These are phyloP conservation scores for Centropristis striata DNA, from an alignment of 2,113 vertebrate species.

Conservation along the genomic window DNA sequence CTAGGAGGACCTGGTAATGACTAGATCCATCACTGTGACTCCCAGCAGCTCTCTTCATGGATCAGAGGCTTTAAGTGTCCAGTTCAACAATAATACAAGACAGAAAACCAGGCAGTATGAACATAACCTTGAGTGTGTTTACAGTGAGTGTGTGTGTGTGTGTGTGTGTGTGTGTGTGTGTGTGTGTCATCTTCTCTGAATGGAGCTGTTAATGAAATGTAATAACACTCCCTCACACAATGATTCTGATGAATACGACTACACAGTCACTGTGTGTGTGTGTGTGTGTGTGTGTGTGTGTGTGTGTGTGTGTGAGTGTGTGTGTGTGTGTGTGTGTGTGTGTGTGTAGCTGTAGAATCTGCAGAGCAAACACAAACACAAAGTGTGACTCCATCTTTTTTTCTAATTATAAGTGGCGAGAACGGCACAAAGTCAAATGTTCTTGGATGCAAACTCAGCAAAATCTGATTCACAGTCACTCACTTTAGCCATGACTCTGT, in stretches of 20 bases:
- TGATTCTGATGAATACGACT: constrained; percentile 43
- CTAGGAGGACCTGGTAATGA: constrained; percentile 69
- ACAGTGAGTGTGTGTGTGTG: constrained; percentile 33
- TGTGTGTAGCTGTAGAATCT: background rate
- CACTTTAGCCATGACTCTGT: background rate
- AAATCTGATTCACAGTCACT: background rate
- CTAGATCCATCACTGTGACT: constrained; percentile 78
- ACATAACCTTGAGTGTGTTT: constrained; percentile 72
- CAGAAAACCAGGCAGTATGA: constrained; percentile 59
- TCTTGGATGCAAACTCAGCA: background rate
- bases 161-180: constrained; percentile 34
- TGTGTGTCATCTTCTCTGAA: constrained; percentile 36
- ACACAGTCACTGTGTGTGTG: background rate
- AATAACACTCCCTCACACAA: constrained; percentile 39
- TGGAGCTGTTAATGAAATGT: constrained; percentile 53
- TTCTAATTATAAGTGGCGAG: background rate
- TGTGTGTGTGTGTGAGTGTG: constrained; percentile 5
- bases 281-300: background rate
- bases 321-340: background rate
- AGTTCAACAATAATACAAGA: constrained; percentile 75
- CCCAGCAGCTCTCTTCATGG: constrained; percentile 75
- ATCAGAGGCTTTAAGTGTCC: constrained; percentile 75
- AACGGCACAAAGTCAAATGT: constrained; percentile 7
- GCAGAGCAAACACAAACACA: constrained; percentile 4
- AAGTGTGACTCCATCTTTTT: background rate